Base-by-base conservation (phyloP, 1,140 invertebrate genomes). In the Drosophila pandora region DNA sequence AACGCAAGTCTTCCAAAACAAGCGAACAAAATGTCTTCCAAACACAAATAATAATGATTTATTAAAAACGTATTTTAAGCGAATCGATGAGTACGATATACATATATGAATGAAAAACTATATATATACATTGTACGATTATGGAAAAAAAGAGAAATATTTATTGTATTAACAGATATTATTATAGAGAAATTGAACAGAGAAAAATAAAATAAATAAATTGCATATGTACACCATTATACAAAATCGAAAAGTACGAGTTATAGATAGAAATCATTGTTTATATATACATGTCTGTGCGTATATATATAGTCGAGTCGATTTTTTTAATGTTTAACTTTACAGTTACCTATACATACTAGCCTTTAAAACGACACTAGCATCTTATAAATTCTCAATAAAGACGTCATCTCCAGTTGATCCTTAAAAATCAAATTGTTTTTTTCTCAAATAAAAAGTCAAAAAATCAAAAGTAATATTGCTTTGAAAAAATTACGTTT, bases 1-100 rank as follows among this genome's bases (percentile, higher is more conserved):
- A 85, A 80, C 77, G 70, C 79, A 90, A 84, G 88, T 90, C 90
- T 90, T 90, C 89, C 89, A 90, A 90, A 90, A 74, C 67, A 82
- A 79, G 79, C 83, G 79, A 88, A 88, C 64, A 88, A 89, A 89
- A 89, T 88, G 83, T 88, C 83, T 88, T 88, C 83, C 83, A 88
- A 88, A 69, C 71, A 72, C 34, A 34, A 72, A 68, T 69, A 68
- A 67, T 56, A 55, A 32, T 30, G 10, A 28, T 43, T 45, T 50
- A 28, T 28, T 28, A 64, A 59, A 47, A 3, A 10, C 2, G 10
- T 70, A 68, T 32, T 8, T 9, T 76, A 76, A 76, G 72, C 4
- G 12, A 57, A 65, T 52, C 45, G 45, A 65, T 45, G 48, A 53
- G 41, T 59, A 17, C 17, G 17, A 17, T 17, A 17, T 17, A 17